Base-by-base conservation (phyloP, 2,888 invertebrate genomes). In the Drosophila multiciliata region DNA sequence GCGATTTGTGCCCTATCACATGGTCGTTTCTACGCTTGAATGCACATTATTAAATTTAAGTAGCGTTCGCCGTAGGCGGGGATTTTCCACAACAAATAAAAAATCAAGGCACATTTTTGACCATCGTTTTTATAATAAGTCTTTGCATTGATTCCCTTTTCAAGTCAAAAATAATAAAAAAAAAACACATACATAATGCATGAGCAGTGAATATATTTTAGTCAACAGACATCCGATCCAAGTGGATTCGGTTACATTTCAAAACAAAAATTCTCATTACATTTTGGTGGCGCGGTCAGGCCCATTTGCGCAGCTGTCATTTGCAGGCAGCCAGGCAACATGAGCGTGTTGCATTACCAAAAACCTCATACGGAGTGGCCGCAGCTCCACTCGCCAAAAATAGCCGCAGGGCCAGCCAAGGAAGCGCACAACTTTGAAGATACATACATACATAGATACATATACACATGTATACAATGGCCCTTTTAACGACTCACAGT, bases 41-140 rank as follows among this genome's bases (percentile, higher is more conserved):
- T 78, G 85, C 75, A 78, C 87, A 80, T 78, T 80, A 75, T 78
- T 84, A 89, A 79, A 84, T 84, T 81, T 84, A 81, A 88, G 85
- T 88, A 82, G 87, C 80, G 64, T 72, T 26, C 54, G 54, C 61
- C 75, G 65, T 67, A 60, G 64, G 69, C 54, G 66, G 68, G 55
- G 26, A 54, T 69, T 72, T 80, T 71, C 54, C 66, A 60, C 42
- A 40, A 54, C 36, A 38, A 62, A 50, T 38, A 54, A 35, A 62
- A 65, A 72, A 81, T 59, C 65, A 45, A 15, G 48, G 50, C 53
- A 42, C 59, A 59, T 20, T 45, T 57, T 53, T 54, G 32, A 66
- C 62, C 77, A 61, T n/a, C 48, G 59, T 72, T 79, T 81, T 65
- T 59, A 35, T 71, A 69, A 65, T 67, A 74, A 60, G 66, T 69